Evolutionary conservation across 2,888 invertebrate genomes (phyloP).

Genomic region (Scrobipalpa costella): DNA sequence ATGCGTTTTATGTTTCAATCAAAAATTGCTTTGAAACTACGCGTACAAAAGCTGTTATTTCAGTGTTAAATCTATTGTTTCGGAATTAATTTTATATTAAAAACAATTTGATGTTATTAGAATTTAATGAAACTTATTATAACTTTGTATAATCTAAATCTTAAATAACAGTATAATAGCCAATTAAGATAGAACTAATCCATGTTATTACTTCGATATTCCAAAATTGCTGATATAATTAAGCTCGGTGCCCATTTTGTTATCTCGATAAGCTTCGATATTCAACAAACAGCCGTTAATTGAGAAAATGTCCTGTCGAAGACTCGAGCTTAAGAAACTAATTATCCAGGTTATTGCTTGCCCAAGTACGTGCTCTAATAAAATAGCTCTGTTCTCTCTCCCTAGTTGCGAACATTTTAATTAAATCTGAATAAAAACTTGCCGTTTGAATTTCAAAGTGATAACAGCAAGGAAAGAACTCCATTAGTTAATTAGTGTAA

Average conservation of each 20-base stretch:
- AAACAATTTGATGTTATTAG: too few species aligned
- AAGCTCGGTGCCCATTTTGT: slow-evolving; percentile 3
- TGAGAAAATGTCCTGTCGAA: slow-evolving; percentile 24
- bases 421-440: slow-evolving; percentile 27
- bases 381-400: slow-evolving; percentile 20
- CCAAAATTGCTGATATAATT: slow-evolving; percentile 3
- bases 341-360: slow-evolving; percentile 31
- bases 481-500: slow-evolving; percentile 22
- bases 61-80: background rate
- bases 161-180: slow-evolving; percentile 2
- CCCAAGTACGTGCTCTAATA: slow-evolving; percentile 27
- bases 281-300: slow-evolving; percentile 24
- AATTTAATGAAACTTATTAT: background rate
- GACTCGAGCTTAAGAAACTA: slow-evolving; percentile 28
- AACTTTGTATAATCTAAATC: background rate
- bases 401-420: slow-evolving; percentile 23
- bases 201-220: slow-evolving; percentile 7
- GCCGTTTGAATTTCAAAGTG: slow-evolving; percentile 10
- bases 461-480: slow-evolving; percentile 23
- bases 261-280: slow-evolving; percentile 19
- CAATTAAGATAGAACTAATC: slow-evolving; percentile 7
- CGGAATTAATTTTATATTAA: background rate
- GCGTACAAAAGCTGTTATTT: background rate
- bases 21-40: background rate
- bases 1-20: background rate